Evolutionary conservation across 2,113 vertebrate species (phyloP).

Genomic region (Drymodes brunneopygia): DNA sequence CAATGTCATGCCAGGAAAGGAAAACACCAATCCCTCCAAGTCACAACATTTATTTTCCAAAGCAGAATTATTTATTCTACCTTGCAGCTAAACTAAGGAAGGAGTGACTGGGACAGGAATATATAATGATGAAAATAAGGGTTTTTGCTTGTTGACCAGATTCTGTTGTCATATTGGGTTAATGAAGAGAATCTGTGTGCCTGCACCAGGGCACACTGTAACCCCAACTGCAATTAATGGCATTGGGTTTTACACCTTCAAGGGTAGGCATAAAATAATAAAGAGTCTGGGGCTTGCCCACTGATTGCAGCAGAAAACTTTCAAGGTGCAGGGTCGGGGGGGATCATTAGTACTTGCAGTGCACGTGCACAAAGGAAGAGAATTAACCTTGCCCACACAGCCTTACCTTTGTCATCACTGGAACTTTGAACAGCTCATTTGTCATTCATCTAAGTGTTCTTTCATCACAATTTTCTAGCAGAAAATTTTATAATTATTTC

Average conservation of each 20-base stretch:
- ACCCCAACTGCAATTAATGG: neutral
- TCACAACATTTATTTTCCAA: neutral
- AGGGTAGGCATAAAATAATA: neutral
- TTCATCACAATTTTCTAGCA: slow-evolving; percentile 23
- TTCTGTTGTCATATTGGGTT: neutral
- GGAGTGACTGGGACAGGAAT: neutral
- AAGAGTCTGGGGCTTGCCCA: neutral
- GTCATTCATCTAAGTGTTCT: slow-evolving; percentile 24
- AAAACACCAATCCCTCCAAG: neutral
- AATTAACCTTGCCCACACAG: neutral
- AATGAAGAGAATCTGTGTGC: neutral
- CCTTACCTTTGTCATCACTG: slow-evolving; percentile 7
- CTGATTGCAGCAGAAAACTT: neutral
- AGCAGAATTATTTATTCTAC: neutral
- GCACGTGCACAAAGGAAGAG: neutral
- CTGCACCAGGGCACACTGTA: neutral
- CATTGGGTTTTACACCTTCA: neutral
- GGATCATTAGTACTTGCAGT: neutral
- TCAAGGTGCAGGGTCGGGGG: neutral
- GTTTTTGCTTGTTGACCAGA: neutral
- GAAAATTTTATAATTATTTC: slow-evolving; percentile 15
- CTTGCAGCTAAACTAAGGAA: neutral
- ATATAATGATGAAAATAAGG: neutral
- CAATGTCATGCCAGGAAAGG: neutral
- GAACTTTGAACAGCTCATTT: slow-evolving; percentile 6